Base-by-base conservation (phyloP, 2,113 vertebrate genomes). In the Chloropsis hardwickii region DNA sequence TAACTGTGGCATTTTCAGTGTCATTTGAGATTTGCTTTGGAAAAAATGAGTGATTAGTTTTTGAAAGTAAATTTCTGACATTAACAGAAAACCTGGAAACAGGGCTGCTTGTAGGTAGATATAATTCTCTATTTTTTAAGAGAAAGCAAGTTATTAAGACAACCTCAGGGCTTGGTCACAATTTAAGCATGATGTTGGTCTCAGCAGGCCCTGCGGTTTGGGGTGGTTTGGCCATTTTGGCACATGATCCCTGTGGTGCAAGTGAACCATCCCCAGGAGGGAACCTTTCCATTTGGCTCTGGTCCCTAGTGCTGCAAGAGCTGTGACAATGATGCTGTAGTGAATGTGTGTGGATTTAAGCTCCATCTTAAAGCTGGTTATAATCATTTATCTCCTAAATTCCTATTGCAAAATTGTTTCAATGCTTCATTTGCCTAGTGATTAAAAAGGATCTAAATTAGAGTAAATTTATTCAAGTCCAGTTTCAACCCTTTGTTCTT, bases 371-470 rank as follows among this genome's bases (percentile, higher is more conserved):
- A 86, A 93, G 67, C 86, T 88, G 58, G 79, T 86, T 93, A 67
- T 24, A 86, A 58, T 73, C 0, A 0, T 94, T 90, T 96, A 86
- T 93, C 86, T 88, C 60, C 72, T 64, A 81, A 93, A 94, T 92
- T 92, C 80, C 60, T 86, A 18, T 14, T 90, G 64, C 72, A 84
- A 94, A 92, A 94, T 47, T 88, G 33, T 83, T 88, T 92, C 82
- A 92, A 78, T 81, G 51, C 56, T 93, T 93, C 44, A 56, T 96
- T 95, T 91, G 61, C 73, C 48, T 92, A n/a, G 83, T 81, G 86
- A 95, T 95, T 97, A 88, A 81, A 77, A 92, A 71, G 60, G 65
- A 81, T 85, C 64, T 86, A 85, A 94, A 81, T 81, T 84, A 56
- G 40, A 39, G 57, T 76, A 72, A 79, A 94, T 94, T 78, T 91